Percentiles rank a stretch among this genome's conserved stretches.
Evolutionary conservation across 2,113 vertebrate species (phyloP).

Genomic region (Microcebus ravelobensis): DNA sequence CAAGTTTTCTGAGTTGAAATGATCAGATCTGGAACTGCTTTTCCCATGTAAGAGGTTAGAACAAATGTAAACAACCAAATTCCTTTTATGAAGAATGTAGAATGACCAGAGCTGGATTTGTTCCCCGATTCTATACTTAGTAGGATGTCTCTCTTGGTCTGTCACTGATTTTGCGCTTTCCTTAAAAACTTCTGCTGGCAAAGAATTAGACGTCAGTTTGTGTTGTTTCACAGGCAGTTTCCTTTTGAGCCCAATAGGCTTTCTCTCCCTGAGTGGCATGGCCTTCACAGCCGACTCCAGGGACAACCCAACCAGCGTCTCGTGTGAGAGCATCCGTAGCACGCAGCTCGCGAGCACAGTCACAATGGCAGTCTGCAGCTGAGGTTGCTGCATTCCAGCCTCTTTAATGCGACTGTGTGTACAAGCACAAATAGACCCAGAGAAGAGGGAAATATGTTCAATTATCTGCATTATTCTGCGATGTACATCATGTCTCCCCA

Average conservation of each 20-base stretch:
- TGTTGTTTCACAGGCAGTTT: conserved; percentile 25
- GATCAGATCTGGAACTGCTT: not conserved
- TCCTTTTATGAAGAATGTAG: not conserved
- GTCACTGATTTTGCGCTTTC: conserved; percentile 45
- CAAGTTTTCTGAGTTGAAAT: not conserved
- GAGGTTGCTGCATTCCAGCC: not conserved
- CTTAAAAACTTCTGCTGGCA: conserved; percentile 53
- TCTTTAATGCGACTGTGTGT: conserved; percentile 35
- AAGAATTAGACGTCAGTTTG: conserved; percentile 50
- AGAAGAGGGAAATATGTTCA: conserved; percentile 58
- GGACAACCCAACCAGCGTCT: not conserved
- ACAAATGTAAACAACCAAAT: not conserved
- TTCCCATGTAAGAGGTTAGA: not conserved
- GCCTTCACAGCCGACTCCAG: not conserved
- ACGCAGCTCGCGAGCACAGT: not conserved
- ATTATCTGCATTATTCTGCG: conserved; percentile 74
- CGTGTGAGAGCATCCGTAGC: not conserved
- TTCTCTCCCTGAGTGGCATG: not conserved
- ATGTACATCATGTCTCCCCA: conserved; percentile 61
- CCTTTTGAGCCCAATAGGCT: not conserved
- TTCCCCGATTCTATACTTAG: not conserved
- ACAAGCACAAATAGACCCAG: conserved; percentile 58
- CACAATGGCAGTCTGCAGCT: conserved; percentile 47
- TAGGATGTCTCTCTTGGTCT: not conserved
- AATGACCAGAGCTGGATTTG: not conserved